Evolutionary conservation across 2,797 vertebrate species (phyloP), one percentile per base, ranked within the genome.

Genomic region (Gila robusta): DNA sequence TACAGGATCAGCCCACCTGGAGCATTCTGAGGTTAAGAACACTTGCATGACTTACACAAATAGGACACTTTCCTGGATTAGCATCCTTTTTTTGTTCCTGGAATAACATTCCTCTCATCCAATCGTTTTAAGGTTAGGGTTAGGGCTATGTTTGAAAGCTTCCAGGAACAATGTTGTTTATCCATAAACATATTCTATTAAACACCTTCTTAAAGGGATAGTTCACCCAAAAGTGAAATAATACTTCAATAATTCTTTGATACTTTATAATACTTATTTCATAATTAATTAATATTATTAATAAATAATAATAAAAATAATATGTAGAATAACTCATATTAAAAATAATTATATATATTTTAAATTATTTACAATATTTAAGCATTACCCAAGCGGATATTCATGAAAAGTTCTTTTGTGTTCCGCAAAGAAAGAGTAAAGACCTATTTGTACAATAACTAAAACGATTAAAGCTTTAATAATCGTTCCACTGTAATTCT

Each of bases 1-100:
- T 79, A 64, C 37, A 74, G 56, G 56, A 83, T 74, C 6, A 66
- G 23, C 81, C 39, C 19, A 66, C 47, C 79, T 81, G 62, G 66
- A 70, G 80, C 44, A 39, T 23, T 23, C 0, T 47, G 52, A 41
- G 81, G 54, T 73, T 64, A 23, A 19, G n/a, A 64, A 64, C 23
- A 78, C 35, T 59, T 82, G 49, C 44, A 23, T 66, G 14, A 49
- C 47, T 47, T 37, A 83, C 28, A 72, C 35, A 81, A 81, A 52
- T 81, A 81, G 11, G 14, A 70, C 32, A 64, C 52, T 32, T 64
- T 74, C 39, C 39, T 74, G 23, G 17, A 37, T 71, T 54, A 82
- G 49, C 35, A 71, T 54, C 9, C 2, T 28, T 71, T 81, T 37
- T 26, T 54, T 59, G 19, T 70, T 71, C 37, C 67, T 39, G 49